phyloP scores from a whole-genome alignment of 2,888 invertebrate genomes.

The Cryptus viduatorius region DNA sequence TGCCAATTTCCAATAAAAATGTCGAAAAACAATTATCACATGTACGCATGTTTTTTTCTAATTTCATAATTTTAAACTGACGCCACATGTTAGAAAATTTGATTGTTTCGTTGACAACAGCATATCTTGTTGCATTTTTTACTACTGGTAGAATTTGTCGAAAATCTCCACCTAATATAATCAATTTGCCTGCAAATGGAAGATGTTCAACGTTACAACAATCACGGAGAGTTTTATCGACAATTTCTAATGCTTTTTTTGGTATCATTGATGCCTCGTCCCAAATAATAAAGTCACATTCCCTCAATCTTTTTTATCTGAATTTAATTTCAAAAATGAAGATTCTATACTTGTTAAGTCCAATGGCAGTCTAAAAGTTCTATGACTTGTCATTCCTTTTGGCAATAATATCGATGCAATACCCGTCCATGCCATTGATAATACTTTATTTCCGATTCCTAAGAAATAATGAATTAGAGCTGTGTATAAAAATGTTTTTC shows the following conservation, averaged over 20 bases:
- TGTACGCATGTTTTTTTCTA: constrained; percentile 44
- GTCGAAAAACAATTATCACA: neutral
- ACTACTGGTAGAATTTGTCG: constrained; percentile 36
- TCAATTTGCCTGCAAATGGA: constrained; percentile 37
- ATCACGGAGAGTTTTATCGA: constrained; percentile 42
- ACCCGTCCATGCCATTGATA: constrained; percentile 49
- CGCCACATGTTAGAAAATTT: constrained; percentile 22
- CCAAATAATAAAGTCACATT: constrained; percentile 34
- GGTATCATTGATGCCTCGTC: constrained; percentile 46
- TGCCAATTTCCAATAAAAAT: constrained; percentile 44
- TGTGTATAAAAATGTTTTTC: constrained; percentile 19
- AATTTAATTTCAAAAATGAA: constrained; percentile 33
- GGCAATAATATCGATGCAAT: constrained; percentile 48
- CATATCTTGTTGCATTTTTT: constrained; percentile 10
- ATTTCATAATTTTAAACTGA: constrained; percentile 19
- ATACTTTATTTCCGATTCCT: constrained; percentile 36
- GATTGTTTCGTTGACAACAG: constrained; percentile 26
- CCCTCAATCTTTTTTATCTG: constrained; percentile 33
- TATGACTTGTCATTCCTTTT: constrained; percentile 51
- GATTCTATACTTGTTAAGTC: constrained; percentile 28
- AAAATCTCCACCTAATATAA: constrained; percentile 46
- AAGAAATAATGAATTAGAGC: constrained; percentile 47
- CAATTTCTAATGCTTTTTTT: constrained; percentile 35
- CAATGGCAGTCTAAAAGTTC: constrained; percentile 48
- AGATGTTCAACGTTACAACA: constrained; percentile 15